Base-by-base conservation (phyloP, 2,797 vertebrate genomes). In the Sebastiscus tertius region DNA sequence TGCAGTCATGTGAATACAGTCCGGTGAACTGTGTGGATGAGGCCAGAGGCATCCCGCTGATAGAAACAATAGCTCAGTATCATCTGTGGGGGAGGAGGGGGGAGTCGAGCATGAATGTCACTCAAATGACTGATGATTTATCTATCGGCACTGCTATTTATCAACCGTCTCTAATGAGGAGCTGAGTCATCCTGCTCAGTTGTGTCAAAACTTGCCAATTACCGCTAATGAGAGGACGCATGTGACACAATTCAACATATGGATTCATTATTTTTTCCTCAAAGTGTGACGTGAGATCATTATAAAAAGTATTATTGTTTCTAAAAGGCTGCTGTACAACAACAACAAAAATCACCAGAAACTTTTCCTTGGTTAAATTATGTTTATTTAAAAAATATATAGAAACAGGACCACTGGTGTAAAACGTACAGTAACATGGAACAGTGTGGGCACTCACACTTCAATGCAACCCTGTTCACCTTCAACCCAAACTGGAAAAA, bases 301-400 rank as follows among this genome's bases (percentile, higher is more conserved):
- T 24, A 18, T 0, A 27, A 6, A 27, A 14, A n/a, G 9, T 20
- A 11, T 65, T 58, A 16, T 9, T n/a, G 13, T 22, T 42, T 54
- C 16, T 27, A 39, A 63, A 62, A 36, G 8, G 66, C 24, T 13
- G 18, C 6, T 6, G n/a, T 34, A 31, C 26, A 42, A 12, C 11
- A 11, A 36, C 12, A 36, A 36, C 46, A 14, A 26, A 42, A 42
- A 42, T 16, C 39, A 42, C 39, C 14, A 16, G 14, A 27, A 22
- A 39, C 8, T 9, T 14, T 14, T 1, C 6, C 8, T 70, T 13
- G 8, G 33, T 93, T 87, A 83, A 78, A 85, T 88, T 80, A 72
- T 69, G 22, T 93, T 93, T 93, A 92, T 92, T 93, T 92, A 75
- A 90, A 93, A 91, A 92, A 88, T 62, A 90, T 81, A 88, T 72